phyloP scores from a whole-genome alignment of 2,113 vertebrate species.

The Geococcyx californianus region DNA sequence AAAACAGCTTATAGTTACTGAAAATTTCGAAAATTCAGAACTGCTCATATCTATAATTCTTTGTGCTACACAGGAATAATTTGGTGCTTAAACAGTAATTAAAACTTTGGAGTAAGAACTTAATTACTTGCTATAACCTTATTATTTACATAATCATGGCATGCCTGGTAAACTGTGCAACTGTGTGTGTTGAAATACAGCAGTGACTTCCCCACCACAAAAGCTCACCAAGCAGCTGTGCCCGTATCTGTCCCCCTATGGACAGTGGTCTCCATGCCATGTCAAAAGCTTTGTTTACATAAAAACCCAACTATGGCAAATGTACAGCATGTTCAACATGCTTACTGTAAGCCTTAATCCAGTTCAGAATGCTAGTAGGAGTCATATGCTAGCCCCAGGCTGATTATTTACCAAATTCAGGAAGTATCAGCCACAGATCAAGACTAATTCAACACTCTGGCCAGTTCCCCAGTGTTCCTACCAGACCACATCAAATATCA shows the following conservation, averaged over 20 bases:
- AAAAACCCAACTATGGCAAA: neutral
- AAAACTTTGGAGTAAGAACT: conserved; percentile 17
- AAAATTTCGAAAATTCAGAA: conserved; percentile 8
- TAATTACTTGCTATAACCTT: neutral
- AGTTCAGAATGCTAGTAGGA: neutral
- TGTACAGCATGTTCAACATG: rapidly evolving
- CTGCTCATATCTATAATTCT: neutral
- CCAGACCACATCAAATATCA: neutral
- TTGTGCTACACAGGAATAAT: neutral
- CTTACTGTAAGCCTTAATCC: neutral
- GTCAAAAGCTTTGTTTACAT: neutral
- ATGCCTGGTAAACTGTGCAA: neutral
- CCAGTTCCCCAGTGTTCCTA: neutral
- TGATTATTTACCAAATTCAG: neutral
- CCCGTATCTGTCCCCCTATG: neutral
- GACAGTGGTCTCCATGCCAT: neutral
- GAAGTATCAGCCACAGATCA: neutral
- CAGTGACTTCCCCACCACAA: neutral
- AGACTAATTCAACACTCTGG: neutral
- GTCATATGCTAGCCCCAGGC: neutral
- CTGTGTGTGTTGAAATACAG: neutral
- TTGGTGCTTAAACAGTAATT: neutral
- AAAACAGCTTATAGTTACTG: neutral
- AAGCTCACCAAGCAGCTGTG: neutral
- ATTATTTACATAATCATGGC: neutral